Evolutionary conservation across 2,113 vertebrate species (phyloP).

Genomic region (Pseudorasbora parva): DNA sequence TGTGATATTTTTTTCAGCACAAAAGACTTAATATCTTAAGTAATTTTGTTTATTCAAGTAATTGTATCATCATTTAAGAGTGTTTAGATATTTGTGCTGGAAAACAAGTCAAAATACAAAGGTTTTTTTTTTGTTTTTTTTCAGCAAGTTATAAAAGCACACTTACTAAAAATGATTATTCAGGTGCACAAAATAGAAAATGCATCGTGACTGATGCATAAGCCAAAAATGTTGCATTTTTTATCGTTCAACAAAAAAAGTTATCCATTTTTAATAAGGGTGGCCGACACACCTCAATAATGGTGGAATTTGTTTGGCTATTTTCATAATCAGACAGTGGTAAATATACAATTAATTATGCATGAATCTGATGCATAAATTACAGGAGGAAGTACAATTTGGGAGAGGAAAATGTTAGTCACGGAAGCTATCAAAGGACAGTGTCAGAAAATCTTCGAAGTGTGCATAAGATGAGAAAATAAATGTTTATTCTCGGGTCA

Average conservation of each 20-base stretch:
- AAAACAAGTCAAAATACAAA: too few species aligned
- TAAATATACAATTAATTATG: conserved; percentile 84
- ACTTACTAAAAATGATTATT: background rate
- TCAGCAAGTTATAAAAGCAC: background rate
- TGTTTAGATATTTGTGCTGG: too few species aligned
- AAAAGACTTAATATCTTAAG: too few species aligned
- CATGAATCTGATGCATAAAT: conserved; percentile 83
- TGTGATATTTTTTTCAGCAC: too few species aligned
- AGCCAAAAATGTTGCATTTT: conserved; percentile 27
- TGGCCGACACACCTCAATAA: conserved; percentile 73
- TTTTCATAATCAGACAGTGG: conserved; percentile 76
- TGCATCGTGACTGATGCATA: background rate
- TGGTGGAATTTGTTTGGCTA: conserved; percentile 72
- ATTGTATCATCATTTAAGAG: too few species aligned
- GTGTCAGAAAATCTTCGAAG: conserved; percentile 67
- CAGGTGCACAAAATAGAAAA: background rate
- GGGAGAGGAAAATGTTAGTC: conserved; percentile 69
- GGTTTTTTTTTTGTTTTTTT: too few species aligned
- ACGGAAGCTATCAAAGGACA: conserved; percentile 76
- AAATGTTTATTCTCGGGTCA: conserved; percentile 84
- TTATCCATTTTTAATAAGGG: conserved; percentile 68
- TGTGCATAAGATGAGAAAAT: conserved; percentile 72
- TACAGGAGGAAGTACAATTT: conserved; percentile 58
- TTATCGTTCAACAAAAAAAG: conserved; percentile 27
- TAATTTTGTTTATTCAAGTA: too few species aligned